Percentiles rank a stretch among this genome's conserved stretches.
These are phyloP conservation scores for Lasioglossum malachurum DNA, from an alignment of 2,888 invertebrate species.

Conservation along the genomic window DNA sequence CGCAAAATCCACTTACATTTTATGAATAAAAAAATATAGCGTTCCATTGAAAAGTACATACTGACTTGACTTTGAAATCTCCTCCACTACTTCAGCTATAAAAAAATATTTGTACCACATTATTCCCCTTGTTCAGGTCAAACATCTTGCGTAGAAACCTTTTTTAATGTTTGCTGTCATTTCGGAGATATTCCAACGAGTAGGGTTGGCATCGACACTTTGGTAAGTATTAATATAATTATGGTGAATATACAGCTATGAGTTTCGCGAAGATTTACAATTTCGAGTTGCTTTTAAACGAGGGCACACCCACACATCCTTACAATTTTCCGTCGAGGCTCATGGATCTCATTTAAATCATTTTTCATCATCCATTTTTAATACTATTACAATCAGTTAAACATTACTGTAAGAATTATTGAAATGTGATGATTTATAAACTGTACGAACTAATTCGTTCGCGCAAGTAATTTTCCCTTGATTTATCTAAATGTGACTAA, in stretches of 20 bases:
- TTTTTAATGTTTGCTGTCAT: neutral
- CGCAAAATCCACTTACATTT: neutral
- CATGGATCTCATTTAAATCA: neutral
- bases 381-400: neutral
- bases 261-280: constrained; percentile 42
- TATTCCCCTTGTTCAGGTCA: neutral
- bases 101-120: neutral
- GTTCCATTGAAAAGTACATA: neutral
- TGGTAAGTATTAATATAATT: neutral
- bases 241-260: constrained; percentile 31
- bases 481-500: neutral
- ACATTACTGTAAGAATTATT: neutral
- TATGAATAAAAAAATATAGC: neutral
- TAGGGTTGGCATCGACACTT: neutral
- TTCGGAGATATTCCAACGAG: neutral
- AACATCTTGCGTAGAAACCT: neutral
- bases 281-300: constrained; percentile 24
- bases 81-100: neutral
- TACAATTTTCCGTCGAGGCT: neutral
- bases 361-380: neutral
- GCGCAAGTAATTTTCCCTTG: neutral
- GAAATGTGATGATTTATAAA: neutral
- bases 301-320: constrained; percentile 17
- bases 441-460: neutral
- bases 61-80: neutral